Evolutionary conservation across 2,888 invertebrate species (phyloP).

Genomic region (Gymnocheta viridis): DNA sequence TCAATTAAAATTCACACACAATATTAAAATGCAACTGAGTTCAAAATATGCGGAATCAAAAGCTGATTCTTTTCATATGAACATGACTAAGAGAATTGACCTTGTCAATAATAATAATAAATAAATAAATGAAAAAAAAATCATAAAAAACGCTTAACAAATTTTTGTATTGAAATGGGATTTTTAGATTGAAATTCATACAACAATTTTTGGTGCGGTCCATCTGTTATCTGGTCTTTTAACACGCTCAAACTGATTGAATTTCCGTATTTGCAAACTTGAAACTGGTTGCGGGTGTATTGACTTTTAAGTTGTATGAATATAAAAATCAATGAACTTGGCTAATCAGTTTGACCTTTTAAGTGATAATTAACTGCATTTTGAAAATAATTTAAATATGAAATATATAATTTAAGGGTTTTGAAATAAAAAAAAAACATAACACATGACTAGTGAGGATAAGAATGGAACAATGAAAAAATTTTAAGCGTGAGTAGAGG

Average conservation of each 20-base stretch:
- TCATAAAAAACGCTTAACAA: background rate
- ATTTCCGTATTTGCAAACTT: constrained; percentile 21
- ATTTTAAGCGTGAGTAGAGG: no score
- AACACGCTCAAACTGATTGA: background rate
- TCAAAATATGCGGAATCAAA: constrained; percentile 45
- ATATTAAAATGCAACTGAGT: background rate
- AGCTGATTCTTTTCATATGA: background rate
- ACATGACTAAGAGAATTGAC: constrained; percentile 20
- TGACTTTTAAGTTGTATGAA: constrained; percentile 5
- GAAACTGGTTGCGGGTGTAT: constrained; percentile 1
- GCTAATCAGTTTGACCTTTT: background rate
- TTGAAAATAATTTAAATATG: background rate
- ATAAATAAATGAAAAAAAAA: background rate
- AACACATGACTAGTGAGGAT: background rate
- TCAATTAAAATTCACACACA: constrained; percentile 10
- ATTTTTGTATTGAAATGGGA: background rate
- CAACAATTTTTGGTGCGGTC: background rate
- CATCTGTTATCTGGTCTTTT: constrained; percentile 21
- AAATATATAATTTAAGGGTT: background rate
- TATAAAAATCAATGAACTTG: constrained; percentile 10
- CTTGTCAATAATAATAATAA: constrained; percentile 35
- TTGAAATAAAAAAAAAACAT: background rate
- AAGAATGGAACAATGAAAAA: no score
- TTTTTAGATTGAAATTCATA: constrained; percentile 1
- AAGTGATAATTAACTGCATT: background rate